Conservation (phyloP, 2,113 vertebrate genomes). For the Gymnorhina tibicen region DNA sequence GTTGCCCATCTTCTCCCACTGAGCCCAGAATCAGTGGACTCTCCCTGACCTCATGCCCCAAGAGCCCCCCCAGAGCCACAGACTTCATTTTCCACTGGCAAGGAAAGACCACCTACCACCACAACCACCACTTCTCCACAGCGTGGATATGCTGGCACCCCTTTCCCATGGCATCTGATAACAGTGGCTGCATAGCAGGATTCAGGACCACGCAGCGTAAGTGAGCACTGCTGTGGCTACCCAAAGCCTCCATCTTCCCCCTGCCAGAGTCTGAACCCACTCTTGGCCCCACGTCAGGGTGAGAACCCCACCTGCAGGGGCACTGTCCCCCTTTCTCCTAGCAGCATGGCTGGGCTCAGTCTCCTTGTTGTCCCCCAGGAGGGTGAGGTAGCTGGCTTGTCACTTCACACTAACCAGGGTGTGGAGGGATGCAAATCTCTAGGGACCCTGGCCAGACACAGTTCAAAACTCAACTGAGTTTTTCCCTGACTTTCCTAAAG, state of each 20-base stretch:
- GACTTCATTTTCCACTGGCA: not conserved
- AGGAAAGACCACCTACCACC: not conserved
- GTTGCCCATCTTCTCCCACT: not conserved
- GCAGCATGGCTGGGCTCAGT: not conserved
- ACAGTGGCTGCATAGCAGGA: accelerated
- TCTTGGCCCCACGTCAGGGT: not conserved
- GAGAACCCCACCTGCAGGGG: not conserved
- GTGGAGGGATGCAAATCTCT: not conserved
- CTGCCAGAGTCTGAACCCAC: not conserved
- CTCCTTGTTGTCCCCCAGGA: not conserved
- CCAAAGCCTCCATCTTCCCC: not conserved
- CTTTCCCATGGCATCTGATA: not conserved
- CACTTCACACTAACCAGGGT: not conserved
- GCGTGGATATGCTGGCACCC: accelerated
- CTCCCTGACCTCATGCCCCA: not conserved
- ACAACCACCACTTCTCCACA: not conserved
- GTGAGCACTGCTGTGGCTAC: not conserved
- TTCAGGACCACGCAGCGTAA: not conserved
- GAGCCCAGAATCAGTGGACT: not conserved
- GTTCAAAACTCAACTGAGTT: not conserved
- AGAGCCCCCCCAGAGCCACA: not conserved
- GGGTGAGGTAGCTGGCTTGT: not conserved
- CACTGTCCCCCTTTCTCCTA: not conserved
- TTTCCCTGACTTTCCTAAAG: not conserved
- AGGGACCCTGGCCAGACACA: not conserved